phyloP scores from a whole-genome alignment of 2,888 invertebrate genomes.

The Caenorhabditis wallacei region DNA sequence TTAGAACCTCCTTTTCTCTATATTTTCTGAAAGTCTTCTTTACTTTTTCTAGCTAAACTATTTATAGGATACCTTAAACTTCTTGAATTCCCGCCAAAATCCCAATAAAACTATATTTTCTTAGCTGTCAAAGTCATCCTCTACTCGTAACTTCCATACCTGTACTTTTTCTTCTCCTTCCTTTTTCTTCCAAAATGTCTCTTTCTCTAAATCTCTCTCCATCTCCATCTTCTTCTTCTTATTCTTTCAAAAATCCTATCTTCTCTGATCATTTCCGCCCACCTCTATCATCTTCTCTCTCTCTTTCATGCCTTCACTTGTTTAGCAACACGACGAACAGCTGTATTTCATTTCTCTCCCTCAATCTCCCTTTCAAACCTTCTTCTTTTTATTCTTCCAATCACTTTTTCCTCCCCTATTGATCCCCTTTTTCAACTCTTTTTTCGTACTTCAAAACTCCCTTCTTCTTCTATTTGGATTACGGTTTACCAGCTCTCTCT shows the following conservation, averaged over 20 bases:
- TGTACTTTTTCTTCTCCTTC: background rate
- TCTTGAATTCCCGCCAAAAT: too few relatives aligned
- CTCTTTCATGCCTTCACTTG: constrained; percentile 31
- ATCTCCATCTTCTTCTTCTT: constrained; percentile 2
- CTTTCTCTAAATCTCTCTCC: constrained; percentile 1
- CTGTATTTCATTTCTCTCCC: constrained; percentile 43
- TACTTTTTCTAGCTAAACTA: too few relatives aligned
- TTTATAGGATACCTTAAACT: too few relatives aligned
- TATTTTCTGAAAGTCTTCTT: too few relatives aligned
- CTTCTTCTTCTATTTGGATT: constrained; percentile 40
- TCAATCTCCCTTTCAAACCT: background rate
- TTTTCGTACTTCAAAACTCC: background rate
- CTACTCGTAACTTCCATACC: too few relatives aligned
- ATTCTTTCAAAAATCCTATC: constrained; percentile 34
- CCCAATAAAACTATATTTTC: too few relatives aligned
- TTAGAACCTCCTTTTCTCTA: too few relatives aligned
- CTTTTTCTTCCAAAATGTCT: background rate
- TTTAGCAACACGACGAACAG: constrained; percentile 60
- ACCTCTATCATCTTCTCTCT: constrained; percentile 15
- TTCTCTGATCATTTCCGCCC: constrained; percentile 43
- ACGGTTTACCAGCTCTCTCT: constrained; percentile 37
- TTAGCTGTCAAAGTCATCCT: too few relatives aligned
- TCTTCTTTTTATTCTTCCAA: constrained; percentile 31
- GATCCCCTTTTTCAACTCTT: constrained; percentile 36
- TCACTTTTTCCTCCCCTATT: constrained; percentile 58